Conservation (phyloP, 2,113 vertebrate genomes). For the Dromaius novaehollandiae region DNA sequence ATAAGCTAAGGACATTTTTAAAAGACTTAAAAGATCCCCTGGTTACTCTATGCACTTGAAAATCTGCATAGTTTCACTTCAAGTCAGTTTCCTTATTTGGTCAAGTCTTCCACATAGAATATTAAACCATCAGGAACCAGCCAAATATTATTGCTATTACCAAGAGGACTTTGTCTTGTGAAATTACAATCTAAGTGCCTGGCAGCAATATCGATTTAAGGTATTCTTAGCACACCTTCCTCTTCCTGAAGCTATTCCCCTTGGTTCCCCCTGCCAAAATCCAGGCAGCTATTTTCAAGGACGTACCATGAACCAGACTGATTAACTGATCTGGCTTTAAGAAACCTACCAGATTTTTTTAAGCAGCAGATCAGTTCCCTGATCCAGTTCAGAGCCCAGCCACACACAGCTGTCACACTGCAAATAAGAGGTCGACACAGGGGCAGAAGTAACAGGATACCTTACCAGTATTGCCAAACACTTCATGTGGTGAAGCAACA, state of each 20-base stretch:
- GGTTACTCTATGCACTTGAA: constrained; percentile 30
- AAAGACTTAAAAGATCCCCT: constrained; percentile 32
- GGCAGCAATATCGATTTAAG: background rate
- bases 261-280: background rate
- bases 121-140: constrained; percentile 41
- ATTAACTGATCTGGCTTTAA: background rate
- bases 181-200: constrained; percentile 4
- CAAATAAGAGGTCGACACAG: constrained; percentile 23
- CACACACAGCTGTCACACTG: constrained; percentile 45
- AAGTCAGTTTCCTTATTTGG: constrained; percentile 60
- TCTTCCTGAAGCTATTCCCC: background rate
- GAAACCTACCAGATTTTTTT: constrained; percentile 29
- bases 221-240: constrained; percentile 2
- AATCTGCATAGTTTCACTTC: constrained; percentile 46
- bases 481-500: constrained; percentile 27
- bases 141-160: constrained; percentile 41
- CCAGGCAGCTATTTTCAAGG: background rate
- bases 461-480: constrained; percentile 41
- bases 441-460: constrained; percentile 55
- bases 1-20: background rate
- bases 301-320: background rate
- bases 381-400: constrained; percentile 9
- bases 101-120: constrained; percentile 39
- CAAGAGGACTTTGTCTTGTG: background rate
- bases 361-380: constrained; percentile 34